phyloP scores from a whole-genome alignment of 2,113 vertebrate species.

The Psilopogon haemacephalus region DNA sequence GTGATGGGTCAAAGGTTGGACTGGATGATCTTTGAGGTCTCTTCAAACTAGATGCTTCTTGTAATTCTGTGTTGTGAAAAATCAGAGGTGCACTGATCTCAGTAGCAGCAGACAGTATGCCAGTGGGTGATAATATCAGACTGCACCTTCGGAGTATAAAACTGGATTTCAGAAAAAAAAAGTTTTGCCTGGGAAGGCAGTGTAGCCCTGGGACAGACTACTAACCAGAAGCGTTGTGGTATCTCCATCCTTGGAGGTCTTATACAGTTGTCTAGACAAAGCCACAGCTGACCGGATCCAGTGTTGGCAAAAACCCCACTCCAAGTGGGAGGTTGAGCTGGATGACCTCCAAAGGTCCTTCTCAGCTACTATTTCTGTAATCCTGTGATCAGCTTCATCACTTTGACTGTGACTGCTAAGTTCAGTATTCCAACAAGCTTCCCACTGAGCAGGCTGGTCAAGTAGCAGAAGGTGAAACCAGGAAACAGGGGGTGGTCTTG shows the following conservation, averaged over 20 bases:
- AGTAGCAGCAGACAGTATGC: background rate
- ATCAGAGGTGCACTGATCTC: background rate
- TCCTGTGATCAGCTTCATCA: background rate
- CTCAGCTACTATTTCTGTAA: constrained; percentile 9
- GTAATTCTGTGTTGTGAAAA: background rate
- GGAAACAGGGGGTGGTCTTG: background rate
- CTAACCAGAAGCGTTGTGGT: background rate
- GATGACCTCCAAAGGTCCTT: constrained; percentile 20
- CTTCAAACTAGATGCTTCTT: no score
- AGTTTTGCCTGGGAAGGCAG: background rate
- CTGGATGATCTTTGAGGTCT: no score
- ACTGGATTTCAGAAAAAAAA: background rate
- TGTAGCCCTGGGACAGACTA: background rate
- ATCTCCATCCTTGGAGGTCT: constrained; percentile 17
- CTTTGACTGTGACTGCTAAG: background rate
- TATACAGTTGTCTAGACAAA: constrained; percentile 34
- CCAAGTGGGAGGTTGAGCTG: constrained; percentile 25
- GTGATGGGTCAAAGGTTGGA: no score
- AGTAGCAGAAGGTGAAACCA: background rate
- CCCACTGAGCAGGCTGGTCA: background rate
- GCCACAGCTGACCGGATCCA: constrained; percentile 9
- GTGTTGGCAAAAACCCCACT: background rate
- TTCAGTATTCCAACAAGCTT: background rate
- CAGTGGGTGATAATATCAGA: background rate
- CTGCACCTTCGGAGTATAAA: background rate